Percentiles rank a stretch among this genome's conserved stretches.
phyloP scores from a whole-genome alignment of 2,888 invertebrate genomes.

The Callinectes sapidus region DNA sequence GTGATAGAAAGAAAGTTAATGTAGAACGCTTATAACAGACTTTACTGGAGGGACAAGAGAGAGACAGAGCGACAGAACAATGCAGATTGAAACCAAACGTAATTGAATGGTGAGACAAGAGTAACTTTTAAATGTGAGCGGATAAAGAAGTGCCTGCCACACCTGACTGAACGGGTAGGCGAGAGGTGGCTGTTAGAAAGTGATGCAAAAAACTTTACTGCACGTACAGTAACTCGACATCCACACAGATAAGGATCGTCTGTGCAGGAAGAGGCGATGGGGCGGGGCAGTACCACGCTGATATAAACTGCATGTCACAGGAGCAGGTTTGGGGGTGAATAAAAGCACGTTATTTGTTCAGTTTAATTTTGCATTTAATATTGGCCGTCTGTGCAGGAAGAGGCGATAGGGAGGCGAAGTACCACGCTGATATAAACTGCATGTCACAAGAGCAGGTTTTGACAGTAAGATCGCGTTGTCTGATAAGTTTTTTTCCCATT shows the following conservation, averaged over 20 bases:
- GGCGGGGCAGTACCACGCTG: not conserved
- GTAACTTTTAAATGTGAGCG: not conserved
- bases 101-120: not conserved
- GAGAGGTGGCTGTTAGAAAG: not conserved
- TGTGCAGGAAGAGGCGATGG: not conserved
- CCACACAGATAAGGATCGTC: not conserved
- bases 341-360: not conserved
- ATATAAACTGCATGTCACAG: not conserved
- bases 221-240: not conserved
- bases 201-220: not conserved
- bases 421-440: not conserved
- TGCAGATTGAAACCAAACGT: not conserved
- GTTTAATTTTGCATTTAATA: not conserved
- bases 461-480: too few relatives aligned
- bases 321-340: not conserved
- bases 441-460: not conserved
- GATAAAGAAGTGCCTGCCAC: not conserved
- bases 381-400: not conserved
- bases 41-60: not conserved
- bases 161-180: not conserved
- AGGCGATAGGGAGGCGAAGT: not conserved
- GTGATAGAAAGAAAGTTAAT: not conserved
- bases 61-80: not conserved
- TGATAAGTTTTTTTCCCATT: too few relatives aligned
- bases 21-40: not conserved